Conservation (phyloP, 1,140 invertebrate genomes). For the Calephelis nemesis region DNA sequence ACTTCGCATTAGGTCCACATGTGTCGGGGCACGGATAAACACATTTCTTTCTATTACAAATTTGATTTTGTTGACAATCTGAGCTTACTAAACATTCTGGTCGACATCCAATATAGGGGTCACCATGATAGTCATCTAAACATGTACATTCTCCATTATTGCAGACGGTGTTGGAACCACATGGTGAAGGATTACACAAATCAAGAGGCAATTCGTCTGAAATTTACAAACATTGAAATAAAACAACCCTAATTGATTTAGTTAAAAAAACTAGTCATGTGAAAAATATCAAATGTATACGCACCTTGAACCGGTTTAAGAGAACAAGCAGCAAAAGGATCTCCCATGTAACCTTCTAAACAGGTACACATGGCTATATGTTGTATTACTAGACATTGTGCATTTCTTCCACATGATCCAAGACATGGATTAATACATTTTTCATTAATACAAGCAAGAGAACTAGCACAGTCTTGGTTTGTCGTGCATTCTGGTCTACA, state of each 20-base stretch:
- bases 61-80: constrained; percentile 88
- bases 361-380: constrained; percentile 84
- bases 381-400: constrained; percentile 82
- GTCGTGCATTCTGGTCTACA: constrained; percentile 84
- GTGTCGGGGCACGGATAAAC: constrained; percentile 91
- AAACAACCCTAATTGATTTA: constrained; percentile 10
- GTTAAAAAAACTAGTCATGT: no score
- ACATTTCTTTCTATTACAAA: constrained; percentile 90
- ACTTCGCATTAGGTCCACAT: constrained; percentile 90
- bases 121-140: constrained; percentile 83
- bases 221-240: constrained; percentile 17
- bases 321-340: constrained; percentile 82
- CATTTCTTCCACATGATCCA: constrained; percentile 82
- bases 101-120: constrained; percentile 85
- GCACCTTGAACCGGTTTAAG: constrained; percentile 75
- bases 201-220: constrained; percentile 66
- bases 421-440: constrained; percentile 84
- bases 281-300: constrained; percentile 23
- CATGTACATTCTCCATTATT: constrained; percentile 82
- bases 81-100: constrained; percentile 90
- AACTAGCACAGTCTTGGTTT: constrained; percentile 82
- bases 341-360: constrained; percentile 81
- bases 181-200: constrained; percentile 84
- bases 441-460: constrained; percentile 82
- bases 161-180: constrained; percentile 84